Evolutionary conservation across 2,113 vertebrate species (phyloP).

Genomic region (Dasypus novemcinctus): DNA sequence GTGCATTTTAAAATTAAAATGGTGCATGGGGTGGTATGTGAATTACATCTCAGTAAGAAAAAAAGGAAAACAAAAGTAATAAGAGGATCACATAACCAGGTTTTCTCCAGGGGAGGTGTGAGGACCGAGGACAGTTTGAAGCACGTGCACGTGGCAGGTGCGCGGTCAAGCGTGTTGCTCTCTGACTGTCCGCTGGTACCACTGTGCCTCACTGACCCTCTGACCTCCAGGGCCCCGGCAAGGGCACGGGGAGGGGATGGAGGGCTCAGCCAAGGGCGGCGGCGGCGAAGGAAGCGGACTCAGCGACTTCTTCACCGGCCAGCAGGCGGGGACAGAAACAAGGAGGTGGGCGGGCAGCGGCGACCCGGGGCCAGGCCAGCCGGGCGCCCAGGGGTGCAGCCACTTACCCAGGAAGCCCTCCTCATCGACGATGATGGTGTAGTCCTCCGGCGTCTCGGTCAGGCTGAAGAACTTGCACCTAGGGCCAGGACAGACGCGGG

Average conservation of each 20-base stretch:
- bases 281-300: not conserved
- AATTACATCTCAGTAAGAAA: not conserved
- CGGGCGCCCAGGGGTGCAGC: fast-evolving
- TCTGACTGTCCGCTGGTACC: not conserved
- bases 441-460: no score
- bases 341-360: no score
- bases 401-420: no score
- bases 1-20: fast-evolving
- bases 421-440: no score
- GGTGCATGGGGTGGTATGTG: fast-evolving
- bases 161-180: not conserved
- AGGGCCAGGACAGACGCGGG: no score
- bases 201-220: fast-evolving
- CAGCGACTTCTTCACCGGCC: not conserved
- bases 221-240: not conserved
- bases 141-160: not conserved
- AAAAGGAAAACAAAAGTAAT: not conserved
- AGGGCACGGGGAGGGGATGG: not conserved
- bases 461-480: no score
- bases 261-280: not conserved
- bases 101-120: no score
- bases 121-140: not conserved
- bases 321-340: not conserved
- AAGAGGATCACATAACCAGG: not conserved
- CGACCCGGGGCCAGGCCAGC: not conserved